Evolutionary conservation across 2,113 vertebrate species (phyloP).

Genomic region (Plestiodon gilberti): DNA sequence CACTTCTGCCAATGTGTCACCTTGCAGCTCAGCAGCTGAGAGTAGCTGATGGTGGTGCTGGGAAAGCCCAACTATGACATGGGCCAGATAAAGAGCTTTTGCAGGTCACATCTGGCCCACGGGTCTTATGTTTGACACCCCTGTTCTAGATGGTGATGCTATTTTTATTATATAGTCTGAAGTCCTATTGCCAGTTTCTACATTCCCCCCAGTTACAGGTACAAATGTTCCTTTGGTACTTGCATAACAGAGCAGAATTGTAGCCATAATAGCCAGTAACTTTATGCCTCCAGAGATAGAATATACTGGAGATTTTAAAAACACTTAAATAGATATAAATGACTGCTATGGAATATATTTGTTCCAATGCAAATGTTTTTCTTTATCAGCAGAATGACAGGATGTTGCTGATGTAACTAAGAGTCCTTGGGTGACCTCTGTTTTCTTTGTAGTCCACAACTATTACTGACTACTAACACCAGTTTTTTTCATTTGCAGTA

Average conservation of each 20-base stretch:
- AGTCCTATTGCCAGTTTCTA: neutral
- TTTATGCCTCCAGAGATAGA: neutral
- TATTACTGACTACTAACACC: neutral
- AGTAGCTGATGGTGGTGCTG: too few species aligned
- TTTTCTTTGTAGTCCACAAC: neutral
- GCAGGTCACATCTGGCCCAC: too few species aligned
- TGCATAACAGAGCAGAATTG: neutral
- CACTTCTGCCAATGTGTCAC: too few species aligned
- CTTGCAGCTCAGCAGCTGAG: too few species aligned
- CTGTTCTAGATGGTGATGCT: too few species aligned
- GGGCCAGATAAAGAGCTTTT: too few species aligned
- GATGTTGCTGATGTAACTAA: conserved; percentile 44
- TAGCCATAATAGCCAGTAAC: neutral
- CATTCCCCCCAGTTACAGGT: conserved; percentile 30
- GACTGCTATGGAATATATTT: conserved; percentile 34
- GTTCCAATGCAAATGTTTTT: conserved; percentile 36
- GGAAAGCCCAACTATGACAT: too few species aligned
- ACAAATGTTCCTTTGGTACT: neutral
- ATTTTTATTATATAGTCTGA: neutral
- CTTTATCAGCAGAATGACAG: conserved; percentile 59
- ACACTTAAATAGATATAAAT: conserved; percentile 24
- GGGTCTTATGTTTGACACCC: too few species aligned
- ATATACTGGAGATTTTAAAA: neutral
- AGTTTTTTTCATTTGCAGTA: neutral
- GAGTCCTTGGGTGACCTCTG: conserved; percentile 26